Conservation (phyloP, 2,113 vertebrate species). For the Apodemus sylvaticus region DNA sequence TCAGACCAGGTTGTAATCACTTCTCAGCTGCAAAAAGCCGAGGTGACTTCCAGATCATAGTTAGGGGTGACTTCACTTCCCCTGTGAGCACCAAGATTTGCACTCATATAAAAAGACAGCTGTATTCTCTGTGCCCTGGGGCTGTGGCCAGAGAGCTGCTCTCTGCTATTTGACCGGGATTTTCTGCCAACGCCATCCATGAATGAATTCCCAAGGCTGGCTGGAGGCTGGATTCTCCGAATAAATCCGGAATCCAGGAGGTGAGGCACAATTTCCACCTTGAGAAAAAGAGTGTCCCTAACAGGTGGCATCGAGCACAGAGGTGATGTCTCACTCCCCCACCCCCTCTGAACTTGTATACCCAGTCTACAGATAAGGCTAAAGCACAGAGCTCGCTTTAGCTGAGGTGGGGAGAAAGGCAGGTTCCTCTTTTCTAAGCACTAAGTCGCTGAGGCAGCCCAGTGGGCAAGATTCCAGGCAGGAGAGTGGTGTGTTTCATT, state of each 20-base stretch:
- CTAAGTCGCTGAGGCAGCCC: conserved; percentile 36
- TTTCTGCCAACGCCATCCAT: background rate
- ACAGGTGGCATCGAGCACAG: background rate
- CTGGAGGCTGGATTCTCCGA: conserved; percentile 19
- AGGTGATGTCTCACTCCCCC: background rate
- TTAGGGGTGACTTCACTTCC: background rate
- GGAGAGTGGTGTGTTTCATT: background rate
- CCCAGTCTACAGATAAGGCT: background rate
- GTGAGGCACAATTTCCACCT: background rate
- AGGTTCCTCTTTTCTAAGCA: conserved; percentile 8
- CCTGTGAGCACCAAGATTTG: background rate
- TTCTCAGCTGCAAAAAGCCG: background rate
- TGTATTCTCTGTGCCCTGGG: background rate
- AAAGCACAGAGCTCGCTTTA: background rate
- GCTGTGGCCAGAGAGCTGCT: background rate
- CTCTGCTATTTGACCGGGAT: background rate
- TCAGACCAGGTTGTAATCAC: background rate
- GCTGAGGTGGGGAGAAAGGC: background rate
- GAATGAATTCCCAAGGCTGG: conserved; percentile 17
- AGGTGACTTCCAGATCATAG: background rate
- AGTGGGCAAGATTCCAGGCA: conserved; percentile 13
- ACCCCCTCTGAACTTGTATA: background rate
- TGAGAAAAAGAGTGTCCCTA: background rate
- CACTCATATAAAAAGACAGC: background rate
- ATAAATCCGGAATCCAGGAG: background rate